Base-by-base conservation (phyloP, 2,113 vertebrate genomes). In the Lepidothrix coronata region DNA sequence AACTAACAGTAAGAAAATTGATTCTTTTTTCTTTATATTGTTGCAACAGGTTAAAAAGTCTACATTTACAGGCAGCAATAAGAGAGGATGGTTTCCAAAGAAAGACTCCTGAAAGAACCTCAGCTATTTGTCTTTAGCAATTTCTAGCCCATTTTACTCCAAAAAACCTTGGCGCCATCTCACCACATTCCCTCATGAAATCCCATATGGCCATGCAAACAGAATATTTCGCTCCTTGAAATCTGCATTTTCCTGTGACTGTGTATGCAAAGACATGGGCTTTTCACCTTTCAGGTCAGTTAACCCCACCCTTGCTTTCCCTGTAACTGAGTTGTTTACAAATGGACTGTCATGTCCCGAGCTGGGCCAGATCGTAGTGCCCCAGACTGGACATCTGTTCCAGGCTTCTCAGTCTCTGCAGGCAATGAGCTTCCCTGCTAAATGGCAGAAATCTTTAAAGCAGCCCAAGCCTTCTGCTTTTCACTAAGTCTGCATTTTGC, bases 331-430 rank as follows among this genome's bases (percentile, higher is more conserved):
- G 7, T 2, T 54, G 18, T 22, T 54, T 61, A 31, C 44, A n/a
- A 37, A 44, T 11, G n/a, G 22, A 41, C 22, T 9, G 2, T 62
- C 9, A 4, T 37, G 62, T 12, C 49, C 20, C 4, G 3, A 25
- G 21, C 62, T 44, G 41, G 24, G 44, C 30, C 62, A 75, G 11
- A 5, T 20, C 0, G 0, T 7, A 57, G 20, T 1, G 2, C 5
- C 22, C 55, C 46, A 80, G 17, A 43, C 5, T 3, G 18, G 54
- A 62, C 0, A 0, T 24, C 13, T 37, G 6, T 31, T 76, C 49
- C 63, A 61, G 54, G 35, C 27, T 48, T 37, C 61, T 16, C 1
- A 0, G 13, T 24, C 23, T 58, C 52, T 57, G 11, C 2, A 1
- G 39, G n/a, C 16, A 18, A 39, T 2, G 16, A 62, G 23, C n/a